These are phyloP conservation scores for Montipora foliosa DNA, from an alignment of 64 coral and sea anemone species.

Conservation along the genomic window DNA sequence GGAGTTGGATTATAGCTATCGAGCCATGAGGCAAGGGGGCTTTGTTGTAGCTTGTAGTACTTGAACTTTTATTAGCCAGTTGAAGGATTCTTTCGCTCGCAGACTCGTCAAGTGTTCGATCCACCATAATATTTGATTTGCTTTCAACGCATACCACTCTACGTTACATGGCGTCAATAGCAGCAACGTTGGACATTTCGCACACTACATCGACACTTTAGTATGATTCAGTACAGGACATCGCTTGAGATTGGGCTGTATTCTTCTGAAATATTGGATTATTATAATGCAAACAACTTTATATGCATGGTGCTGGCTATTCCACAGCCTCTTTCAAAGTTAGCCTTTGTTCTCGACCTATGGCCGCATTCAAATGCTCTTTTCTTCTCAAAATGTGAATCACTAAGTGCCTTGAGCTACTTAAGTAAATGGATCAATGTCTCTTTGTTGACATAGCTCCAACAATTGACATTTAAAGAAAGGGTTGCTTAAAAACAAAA, in stretches of 20 bases:
- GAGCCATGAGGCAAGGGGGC: neutral
- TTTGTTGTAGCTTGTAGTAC: neutral
- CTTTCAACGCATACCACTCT: neutral
- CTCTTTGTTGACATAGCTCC: constrained; percentile 4
- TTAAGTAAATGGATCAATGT: constrained; percentile 24
- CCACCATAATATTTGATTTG: neutral
- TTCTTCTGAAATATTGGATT: neutral
- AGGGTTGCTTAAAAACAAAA: neutral
- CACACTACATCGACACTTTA: no score
- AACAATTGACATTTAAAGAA: constrained; percentile 30
- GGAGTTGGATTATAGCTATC: constrained; percentile 50
- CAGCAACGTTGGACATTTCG: no score
- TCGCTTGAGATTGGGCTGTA: no score
- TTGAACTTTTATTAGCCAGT: neutral
- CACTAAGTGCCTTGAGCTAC: neutral
- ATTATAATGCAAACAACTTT: neutral
- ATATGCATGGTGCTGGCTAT: no score
- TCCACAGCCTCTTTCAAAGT: neutral
- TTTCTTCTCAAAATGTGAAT: constrained; percentile 7
- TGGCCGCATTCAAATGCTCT: constrained; percentile 8
- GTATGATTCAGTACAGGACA: neutral
- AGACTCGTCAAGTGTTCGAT: neutral
- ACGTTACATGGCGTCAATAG: neutral
- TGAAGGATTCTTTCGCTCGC: neutral
- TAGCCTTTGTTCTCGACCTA: neutral